Evolutionary conservation across 1,140 invertebrate genomes (phyloP).

Genomic region (Stenopsyche tienmushanensis): DNA sequence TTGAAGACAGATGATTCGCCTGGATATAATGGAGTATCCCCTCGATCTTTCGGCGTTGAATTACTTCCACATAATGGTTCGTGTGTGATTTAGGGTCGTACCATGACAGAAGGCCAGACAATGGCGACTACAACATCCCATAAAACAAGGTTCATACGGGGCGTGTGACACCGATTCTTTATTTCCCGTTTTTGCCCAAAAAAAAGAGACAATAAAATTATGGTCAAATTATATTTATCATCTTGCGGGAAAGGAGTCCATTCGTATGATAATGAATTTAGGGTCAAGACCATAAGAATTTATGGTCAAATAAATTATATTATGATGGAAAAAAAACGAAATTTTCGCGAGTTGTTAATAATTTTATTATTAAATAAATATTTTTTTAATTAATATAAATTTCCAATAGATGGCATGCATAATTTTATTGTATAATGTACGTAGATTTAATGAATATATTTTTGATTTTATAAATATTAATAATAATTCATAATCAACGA

Average conservation of each 20-base stretch:
- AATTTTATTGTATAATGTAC: too few species aligned
- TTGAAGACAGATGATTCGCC: background rate
- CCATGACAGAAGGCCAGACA: slow-evolving; percentile 32
- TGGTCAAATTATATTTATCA: background rate
- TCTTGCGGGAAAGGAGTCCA: background rate
- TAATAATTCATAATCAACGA: too few species aligned
- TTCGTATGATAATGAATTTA: background rate
- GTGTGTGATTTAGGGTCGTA: slow-evolving; percentile 24
- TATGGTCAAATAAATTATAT: too few species aligned
- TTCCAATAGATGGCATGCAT: too few species aligned
- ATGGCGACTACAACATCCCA: slow-evolving; percentile 22
- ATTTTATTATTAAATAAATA: background rate
- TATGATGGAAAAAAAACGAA: too few species aligned
- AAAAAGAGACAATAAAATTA: background rate
- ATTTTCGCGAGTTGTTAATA: background rate
- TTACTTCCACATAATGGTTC: slow-evolving; percentile 27
- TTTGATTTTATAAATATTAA: too few species aligned
- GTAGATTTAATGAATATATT: too few species aligned
- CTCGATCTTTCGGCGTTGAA: background rate
- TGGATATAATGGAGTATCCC: background rate
- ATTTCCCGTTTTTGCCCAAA: slow-evolving; percentile 8
- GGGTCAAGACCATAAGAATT: background rate
- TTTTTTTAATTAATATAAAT: too few species aligned
- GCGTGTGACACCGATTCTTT: slow-evolving; percentile 14
- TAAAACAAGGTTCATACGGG: slow-evolving; percentile 31